Conservation (phyloP, 2,113 vertebrate genomes). For the Heptranchias perlo region DNA sequence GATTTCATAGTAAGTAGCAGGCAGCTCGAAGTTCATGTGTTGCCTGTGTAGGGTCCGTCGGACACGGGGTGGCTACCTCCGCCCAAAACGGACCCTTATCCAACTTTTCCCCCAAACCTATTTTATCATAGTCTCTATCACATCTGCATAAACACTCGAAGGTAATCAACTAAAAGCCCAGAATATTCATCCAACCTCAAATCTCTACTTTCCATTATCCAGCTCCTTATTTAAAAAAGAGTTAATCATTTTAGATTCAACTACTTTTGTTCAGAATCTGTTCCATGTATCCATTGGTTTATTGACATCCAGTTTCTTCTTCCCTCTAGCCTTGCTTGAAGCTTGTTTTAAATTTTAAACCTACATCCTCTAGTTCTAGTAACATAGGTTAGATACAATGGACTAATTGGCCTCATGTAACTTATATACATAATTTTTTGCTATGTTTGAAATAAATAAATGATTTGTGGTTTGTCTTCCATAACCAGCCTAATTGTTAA, state of each 20-base stretch:
- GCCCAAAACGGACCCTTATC: too few relatives aligned
- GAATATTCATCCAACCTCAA: neutral
- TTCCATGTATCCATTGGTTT: neutral
- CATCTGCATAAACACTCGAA: neutral
- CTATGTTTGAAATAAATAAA: neutral
- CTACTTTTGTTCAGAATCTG: neutral
- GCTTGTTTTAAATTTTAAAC: neutral
- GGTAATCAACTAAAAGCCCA: neutral
- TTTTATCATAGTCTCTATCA: neutral
- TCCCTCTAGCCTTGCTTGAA: neutral
- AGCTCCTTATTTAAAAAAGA: neutral
- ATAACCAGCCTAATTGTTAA: neutral
- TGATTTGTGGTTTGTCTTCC: neutral
- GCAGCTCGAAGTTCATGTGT: too few relatives aligned
- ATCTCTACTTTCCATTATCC: neutral
- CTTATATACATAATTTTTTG: neutral
- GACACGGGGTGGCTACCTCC: too few relatives aligned
- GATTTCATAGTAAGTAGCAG: too few relatives aligned
- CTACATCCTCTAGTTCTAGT: neutral
- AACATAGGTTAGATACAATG: neutral
- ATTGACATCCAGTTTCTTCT: neutral
- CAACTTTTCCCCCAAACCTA: too few relatives aligned
- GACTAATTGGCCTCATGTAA: neutral
- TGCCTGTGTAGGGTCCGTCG: too few relatives aligned
- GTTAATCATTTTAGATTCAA: neutral